These are phyloP conservation scores for Aphidius gifuensis DNA, from an alignment of 1,140 invertebrate species.

Conservation along the genomic window DNA sequence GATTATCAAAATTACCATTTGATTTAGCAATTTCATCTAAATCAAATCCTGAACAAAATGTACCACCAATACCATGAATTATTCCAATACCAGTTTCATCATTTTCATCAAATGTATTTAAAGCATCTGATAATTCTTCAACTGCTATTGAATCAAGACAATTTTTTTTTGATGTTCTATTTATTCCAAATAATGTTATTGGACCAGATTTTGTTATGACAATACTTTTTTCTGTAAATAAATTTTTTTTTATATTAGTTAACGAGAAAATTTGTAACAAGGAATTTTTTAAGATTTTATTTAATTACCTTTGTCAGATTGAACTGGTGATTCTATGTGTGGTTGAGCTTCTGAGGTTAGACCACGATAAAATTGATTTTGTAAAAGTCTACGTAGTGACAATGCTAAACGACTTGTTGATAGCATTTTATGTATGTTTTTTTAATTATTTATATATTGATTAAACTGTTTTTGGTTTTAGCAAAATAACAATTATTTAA, in stretches of 20 bases:
- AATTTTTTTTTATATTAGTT: conserved; percentile 5
- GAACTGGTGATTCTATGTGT: conserved; percentile 6
- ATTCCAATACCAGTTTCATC: conserved; percentile 66
- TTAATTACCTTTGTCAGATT: conserved; percentile 14
- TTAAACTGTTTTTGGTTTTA: background rate
- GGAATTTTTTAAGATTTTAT: background rate
- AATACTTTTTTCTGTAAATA: conserved; percentile 44
- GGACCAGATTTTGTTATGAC: conserved; percentile 61
- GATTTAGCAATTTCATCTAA: conserved; percentile 64
- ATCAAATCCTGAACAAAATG: conserved; percentile 89
- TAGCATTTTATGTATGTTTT: conserved; percentile 21
- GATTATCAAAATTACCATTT: conserved; percentile 42
- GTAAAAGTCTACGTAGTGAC: conserved; percentile 15
- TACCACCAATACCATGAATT: conserved; percentile 83
- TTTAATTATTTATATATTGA: background rate
- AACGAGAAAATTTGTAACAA: background rate
- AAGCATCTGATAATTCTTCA: conserved; percentile 64
- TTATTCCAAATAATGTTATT: conserved; percentile 79
- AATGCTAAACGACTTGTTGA: conserved; percentile 17
- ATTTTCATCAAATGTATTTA: conserved; percentile 78
- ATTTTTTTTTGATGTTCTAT: conserved; percentile 78
- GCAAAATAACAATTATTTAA: background rate
- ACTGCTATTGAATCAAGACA: conserved; percentile 71
- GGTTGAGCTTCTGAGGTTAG: conserved; percentile 24
- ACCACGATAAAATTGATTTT: conserved; percentile 21